These are phyloP conservation scores for Gambelia wislizenii DNA, from an alignment of 2,797 vertebrate genomes.

Conservation along the genomic window DNA sequence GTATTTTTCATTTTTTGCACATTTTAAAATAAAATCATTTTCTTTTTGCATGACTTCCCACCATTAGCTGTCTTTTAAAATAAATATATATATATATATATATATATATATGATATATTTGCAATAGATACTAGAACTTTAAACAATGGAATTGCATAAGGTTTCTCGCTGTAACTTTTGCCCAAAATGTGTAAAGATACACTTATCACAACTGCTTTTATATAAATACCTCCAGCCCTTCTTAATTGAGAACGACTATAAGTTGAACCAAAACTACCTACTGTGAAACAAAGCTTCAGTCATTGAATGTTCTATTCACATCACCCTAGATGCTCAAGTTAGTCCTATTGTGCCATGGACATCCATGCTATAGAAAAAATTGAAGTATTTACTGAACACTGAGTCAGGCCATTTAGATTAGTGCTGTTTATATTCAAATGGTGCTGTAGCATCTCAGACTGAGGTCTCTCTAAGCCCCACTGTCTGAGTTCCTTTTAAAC, in stretches of 20 bases:
- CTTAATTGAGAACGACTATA: neutral
- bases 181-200: neutral
- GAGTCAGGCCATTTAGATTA: neutral
- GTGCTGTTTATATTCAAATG: neutral
- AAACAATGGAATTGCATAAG: slow-evolving; percentile 34
- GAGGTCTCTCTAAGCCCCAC: neutral
- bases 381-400: neutral
- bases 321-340: neutral
- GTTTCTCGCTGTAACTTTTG: slow-evolving; percentile 39
- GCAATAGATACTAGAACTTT: neutral
- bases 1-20: slow-evolving; percentile 50
- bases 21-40: slow-evolving; percentile 38
- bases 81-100: neutral
- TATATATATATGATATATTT: slow-evolving; percentile 16
- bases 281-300: neutral
- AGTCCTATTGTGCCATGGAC: neutral
- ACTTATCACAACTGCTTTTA: neutral
- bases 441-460: neutral
- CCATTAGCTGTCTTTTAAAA: neutral
- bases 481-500: neutral
- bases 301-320: neutral
- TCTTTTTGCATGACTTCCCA: slow-evolving; percentile 58
- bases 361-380: neutral
- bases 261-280: neutral
- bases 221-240: neutral